Evolutionary conservation across 1,140 invertebrate genomes (phyloP), one percentile per base, ranked within the genome.

Genomic region (Adoxophyes honmai): DNA sequence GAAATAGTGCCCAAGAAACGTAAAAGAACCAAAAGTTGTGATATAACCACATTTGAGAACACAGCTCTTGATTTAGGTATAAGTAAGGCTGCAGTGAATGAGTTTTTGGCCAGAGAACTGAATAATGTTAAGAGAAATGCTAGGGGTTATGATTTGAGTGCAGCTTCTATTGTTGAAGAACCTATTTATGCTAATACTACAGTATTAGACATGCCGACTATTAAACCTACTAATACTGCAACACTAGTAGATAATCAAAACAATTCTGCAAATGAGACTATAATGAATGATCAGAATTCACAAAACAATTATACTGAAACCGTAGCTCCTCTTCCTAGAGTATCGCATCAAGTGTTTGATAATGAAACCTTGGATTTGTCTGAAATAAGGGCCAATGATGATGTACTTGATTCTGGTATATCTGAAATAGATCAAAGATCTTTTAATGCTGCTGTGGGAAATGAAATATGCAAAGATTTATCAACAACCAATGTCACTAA

Each of bases 1-100:
- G 89, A 90, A 77, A 75, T 90, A 15, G 79, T 78, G 34, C 86
- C 87, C 0, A 90, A 89, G 62, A 76, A 82, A 64, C 67, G 80
- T 0, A 85, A 89, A 67, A 60, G 81, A 36, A 75, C 76, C 5
- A 80, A 73, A 44, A 86, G 81, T 51, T 80, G 77, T 59, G 86
- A 87, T 37, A 75, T 81, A 34, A 68, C 63, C 4, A 59, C 78
- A 9, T 90, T 90, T 66, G 88, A 90, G 58, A 90, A 90, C 35
- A 72, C 81, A 1, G 86, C 81, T 6, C 55, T 90, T 52, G 87
- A 90, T 62, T 54, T 87, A 34, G 87, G 85, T 11, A 72, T 81
- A 3, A 83, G 78, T 36, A 87, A 82, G 55, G 66, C 75, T 16
- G 76, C 78, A 0, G 75, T 88, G 0, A 88, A 87, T 54, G 82